Conservation (phyloP, 2,113 vertebrate species). For the Rostratula benghalensis region DNA sequence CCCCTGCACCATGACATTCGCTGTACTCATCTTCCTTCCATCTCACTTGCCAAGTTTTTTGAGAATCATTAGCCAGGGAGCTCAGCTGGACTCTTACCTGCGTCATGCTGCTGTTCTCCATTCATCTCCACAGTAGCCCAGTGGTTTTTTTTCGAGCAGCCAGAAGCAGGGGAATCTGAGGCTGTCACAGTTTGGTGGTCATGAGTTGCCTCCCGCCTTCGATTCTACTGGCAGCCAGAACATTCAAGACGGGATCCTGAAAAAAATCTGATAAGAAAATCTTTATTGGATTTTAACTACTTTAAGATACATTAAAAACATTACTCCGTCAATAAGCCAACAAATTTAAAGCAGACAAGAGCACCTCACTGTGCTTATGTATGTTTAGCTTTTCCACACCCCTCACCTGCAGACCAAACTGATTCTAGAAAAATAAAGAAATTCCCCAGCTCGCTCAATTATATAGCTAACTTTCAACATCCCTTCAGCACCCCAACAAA, state of each 20-base stretch:
- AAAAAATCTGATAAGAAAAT: neutral
- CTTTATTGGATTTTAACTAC: neutral
- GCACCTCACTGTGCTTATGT: neutral
- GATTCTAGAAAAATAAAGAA: neutral
- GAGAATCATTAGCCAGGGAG: neutral
- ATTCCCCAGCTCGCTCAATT: neutral
- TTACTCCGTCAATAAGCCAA: neutral
- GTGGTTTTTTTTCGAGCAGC: slow-evolving; percentile 7
- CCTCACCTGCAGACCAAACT: neutral
- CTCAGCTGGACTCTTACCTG: slow-evolving; percentile 63
- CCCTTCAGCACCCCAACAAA: neutral
- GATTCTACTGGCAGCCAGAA: neutral
- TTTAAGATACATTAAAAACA: neutral
- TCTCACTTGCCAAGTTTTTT: neutral
- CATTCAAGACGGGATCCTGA: slow-evolving; percentile 40
- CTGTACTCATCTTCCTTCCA: neutral
- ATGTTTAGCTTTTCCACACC: neutral
- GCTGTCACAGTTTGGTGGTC: slow-evolving; percentile 37
- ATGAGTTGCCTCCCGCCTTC: slow-evolving; percentile 29
- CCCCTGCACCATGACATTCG: accelerated
- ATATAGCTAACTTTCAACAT: neutral
- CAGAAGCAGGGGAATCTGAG: slow-evolving; percentile 10
- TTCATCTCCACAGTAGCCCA: slow-evolving; percentile 77
- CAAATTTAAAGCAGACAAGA: neutral
- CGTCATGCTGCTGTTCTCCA: slow-evolving; percentile 79